Conservation (phyloP, 2,797 vertebrate species). For the Kryptopterus vitreolus region DNA sequence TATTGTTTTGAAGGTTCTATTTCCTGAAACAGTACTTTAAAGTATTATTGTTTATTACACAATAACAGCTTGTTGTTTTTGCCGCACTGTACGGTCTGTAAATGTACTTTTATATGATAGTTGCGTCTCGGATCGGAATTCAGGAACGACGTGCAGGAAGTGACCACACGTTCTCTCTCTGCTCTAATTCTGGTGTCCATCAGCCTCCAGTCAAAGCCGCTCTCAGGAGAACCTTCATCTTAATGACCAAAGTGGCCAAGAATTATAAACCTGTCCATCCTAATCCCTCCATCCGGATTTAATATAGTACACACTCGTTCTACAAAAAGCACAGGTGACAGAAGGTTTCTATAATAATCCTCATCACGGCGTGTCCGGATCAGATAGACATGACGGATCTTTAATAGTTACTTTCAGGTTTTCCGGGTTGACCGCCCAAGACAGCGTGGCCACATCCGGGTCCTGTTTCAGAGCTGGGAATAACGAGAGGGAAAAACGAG, state of each 20-base stretch:
- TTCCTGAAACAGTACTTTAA: no score
- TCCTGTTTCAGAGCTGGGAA: slow-evolving; percentile 45
- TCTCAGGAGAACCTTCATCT: slow-evolving; percentile 44
- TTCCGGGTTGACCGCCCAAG: slow-evolving; percentile 62
- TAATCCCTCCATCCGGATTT: slow-evolving; percentile 53
- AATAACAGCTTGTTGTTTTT: no score
- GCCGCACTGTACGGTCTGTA: no score
- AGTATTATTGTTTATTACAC: no score
- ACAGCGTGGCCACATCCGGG: slow-evolving; percentile 5
- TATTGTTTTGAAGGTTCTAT: no score
- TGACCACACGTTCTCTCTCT: background rate
- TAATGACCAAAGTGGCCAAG: slow-evolving; percentile 44
- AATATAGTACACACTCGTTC: slow-evolving; percentile 65
- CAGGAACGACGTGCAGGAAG: no score
- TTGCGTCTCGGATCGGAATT: no score
- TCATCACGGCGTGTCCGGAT: slow-evolving; percentile 58
- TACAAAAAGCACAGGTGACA: slow-evolving; percentile 66
- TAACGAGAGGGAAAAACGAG: slow-evolving; percentile 61
- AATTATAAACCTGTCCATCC: slow-evolving; percentile 41
- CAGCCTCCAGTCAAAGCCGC: slow-evolving; percentile 56
- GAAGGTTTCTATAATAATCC: slow-evolving; percentile 54
- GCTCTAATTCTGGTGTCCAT: slow-evolving; percentile 28
- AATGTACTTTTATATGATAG: no score
- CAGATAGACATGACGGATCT: slow-evolving; percentile 68
- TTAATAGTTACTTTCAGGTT: slow-evolving; percentile 59